phyloP scores from a whole-genome alignment of 2,113 vertebrate genomes.

The Percopsis transmontana region DNA sequence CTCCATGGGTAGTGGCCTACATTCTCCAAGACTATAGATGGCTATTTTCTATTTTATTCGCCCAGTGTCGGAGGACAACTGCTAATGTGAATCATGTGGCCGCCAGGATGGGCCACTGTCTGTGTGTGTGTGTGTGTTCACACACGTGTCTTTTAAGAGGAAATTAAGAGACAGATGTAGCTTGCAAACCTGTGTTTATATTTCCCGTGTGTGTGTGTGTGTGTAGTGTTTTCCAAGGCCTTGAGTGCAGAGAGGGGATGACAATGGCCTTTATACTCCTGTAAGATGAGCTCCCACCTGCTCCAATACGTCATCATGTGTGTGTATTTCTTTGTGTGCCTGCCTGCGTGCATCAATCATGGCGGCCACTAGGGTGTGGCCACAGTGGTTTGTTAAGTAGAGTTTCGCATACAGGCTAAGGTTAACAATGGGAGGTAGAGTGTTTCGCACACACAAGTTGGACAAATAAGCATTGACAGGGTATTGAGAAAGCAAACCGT shows the following conservation, averaged over 20 bases:
- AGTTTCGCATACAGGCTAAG: neutral
- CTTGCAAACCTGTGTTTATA: constrained; percentile 59
- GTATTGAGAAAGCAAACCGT: neutral
- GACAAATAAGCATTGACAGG: neutral
- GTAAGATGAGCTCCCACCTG: constrained; percentile 69
- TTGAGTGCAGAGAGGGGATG: constrained; percentile 38
- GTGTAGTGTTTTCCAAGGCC: constrained; percentile 20
- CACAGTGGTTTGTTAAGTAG: neutral
- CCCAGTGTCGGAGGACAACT: neutral
- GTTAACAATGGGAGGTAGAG: neutral
- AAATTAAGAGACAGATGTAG: constrained; percentile 48
- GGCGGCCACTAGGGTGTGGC: neutral
- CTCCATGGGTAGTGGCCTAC: neutral
- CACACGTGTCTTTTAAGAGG: neutral
- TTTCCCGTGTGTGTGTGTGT: constrained; percentile 33
- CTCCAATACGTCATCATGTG: constrained; percentile 40
- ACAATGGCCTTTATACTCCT: constrained; percentile 64
- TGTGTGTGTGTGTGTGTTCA: constrained; percentile 17
- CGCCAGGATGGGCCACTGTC: constrained; percentile 1
- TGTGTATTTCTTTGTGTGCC: constrained; percentile 25
- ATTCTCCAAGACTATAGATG: constrained; percentile 2
- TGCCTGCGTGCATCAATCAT: neutral
- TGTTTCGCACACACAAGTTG: neutral
- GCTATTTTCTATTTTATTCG: constrained; percentile 10
- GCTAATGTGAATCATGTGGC: constrained; percentile 11